Percentiles rank a stretch among this genome's conserved stretches.
phyloP scores from a whole-genome alignment of 2,113 vertebrate genomes.

The Poecilia latipinna region DNA sequence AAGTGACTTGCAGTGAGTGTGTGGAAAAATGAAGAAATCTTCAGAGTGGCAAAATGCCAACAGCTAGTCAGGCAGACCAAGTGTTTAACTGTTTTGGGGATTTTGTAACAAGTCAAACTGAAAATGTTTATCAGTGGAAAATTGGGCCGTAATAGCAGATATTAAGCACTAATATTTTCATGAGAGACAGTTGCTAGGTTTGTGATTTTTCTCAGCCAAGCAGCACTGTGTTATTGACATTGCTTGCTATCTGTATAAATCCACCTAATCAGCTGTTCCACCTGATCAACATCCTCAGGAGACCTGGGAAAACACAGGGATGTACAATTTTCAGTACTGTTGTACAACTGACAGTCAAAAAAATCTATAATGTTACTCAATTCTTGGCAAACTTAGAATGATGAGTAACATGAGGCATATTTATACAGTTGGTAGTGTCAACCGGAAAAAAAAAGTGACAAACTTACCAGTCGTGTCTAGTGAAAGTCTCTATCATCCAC shows the following conservation, averaged over 20 bases:
- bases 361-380: too few species aligned
- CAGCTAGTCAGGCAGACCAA: background rate
- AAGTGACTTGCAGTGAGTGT: background rate
- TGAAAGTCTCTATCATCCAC: too few species aligned
- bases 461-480: too few species aligned
- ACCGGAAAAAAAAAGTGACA: too few species aligned
- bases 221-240: background rate
- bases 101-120: background rate
- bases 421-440: too few species aligned
- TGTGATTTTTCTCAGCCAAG: background rate
- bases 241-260: background rate
- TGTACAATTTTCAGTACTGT: background rate
- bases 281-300: background rate
- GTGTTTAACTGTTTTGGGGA: background rate
- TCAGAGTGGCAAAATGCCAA: background rate
- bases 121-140: background rate
- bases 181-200: background rate
- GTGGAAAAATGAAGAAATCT: background rate
- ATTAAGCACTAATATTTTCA: background rate
- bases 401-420: too few species aligned
- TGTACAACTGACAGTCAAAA: too few species aligned
- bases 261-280: background rate
- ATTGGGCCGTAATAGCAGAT: too few species aligned
- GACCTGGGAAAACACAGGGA: background rate
- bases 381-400: too few species aligned